Evolutionary conservation across 2,113 vertebrate species (phyloP).

Genomic region (Nipponia nippon): DNA sequence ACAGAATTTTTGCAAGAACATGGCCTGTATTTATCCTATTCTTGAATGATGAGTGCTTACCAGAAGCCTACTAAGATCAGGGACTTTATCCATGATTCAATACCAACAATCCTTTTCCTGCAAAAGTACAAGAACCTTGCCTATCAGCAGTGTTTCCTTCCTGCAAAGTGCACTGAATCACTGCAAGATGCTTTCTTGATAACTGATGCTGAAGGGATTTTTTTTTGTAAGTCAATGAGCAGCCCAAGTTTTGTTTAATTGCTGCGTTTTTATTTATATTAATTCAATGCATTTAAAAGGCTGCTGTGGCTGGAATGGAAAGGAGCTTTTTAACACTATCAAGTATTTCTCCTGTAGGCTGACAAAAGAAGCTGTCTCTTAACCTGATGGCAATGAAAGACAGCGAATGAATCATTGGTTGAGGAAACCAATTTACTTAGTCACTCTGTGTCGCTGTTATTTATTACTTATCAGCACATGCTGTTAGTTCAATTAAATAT

Average conservation of each 20-base stretch:
- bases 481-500: constrained; percentile 87
- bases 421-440: constrained; percentile 88
- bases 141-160: background rate
- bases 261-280: constrained; percentile 44
- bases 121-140: background rate
- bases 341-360: constrained; percentile 67
- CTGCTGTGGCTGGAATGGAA: constrained; percentile 14
- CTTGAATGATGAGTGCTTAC: background rate
- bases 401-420: constrained; percentile 82
- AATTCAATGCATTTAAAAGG: constrained; percentile 5
- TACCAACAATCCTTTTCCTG: background rate
- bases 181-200: background rate
- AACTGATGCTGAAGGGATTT: background rate
- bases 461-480: constrained; percentile 88
- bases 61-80: background rate
- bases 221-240: background rate
- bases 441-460: constrained; percentile 80
- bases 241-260: constrained; percentile 27
- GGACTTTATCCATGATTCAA: background rate
- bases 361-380: constrained; percentile 71
- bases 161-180: background rate
- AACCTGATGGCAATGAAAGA: constrained; percentile 82
- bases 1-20: background rate
- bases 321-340: constrained; percentile 19
- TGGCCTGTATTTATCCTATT: background rate